Base-by-base conservation (phyloP, 2,888 invertebrate species). In the Pegoplata infirma region DNA sequence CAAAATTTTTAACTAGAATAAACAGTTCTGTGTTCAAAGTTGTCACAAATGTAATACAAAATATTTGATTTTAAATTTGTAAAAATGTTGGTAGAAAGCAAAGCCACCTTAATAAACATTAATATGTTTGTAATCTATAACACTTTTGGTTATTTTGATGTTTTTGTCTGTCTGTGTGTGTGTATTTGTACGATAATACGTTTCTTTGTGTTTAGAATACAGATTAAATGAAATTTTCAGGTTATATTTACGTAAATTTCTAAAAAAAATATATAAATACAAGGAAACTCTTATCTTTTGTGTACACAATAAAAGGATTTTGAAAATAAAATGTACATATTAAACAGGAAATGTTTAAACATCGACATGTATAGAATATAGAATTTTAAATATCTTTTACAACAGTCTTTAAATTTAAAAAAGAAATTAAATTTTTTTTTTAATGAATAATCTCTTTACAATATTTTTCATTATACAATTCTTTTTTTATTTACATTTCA, bases 401-500 rank as follows among this genome's bases (percentile, higher is more conserved):
- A 32, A 7, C 8, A 32, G 1, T 5, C 28, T 28, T 28, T 28
- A 28, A 28, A 28, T 28, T 28, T 7, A 28, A 28, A n/a, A n/a
- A n/a, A n/a, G n/a, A 28, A 28, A 28, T 46, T 16, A 17, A 46
- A 17, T 47, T 17, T 17, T 14, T 7, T 8, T 46, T 32, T 59
- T 5, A 5, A 25, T 46, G 17, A 7, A 32, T 19, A 5, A 47
- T 47, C 19, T 49, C 16, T 16, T 10, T 16, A 40, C n/a, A 36
- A 14, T 51, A 64, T 44, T 28, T 51, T 51, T 40, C 17, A 44
- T 69, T 58, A n/a, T n/a, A n/a, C n/a, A 28, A 40, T 40, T 49
- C 8, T 40, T 44, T 40, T 44, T 49, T 36, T n/a, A n/a, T n/a
- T 1, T 32, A 14, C 32, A 40, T 40, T 59, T 72, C 55, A 40